phyloP scores from a whole-genome alignment of 2,797 vertebrate genomes.

The Pelochelys cantorii region DNA sequence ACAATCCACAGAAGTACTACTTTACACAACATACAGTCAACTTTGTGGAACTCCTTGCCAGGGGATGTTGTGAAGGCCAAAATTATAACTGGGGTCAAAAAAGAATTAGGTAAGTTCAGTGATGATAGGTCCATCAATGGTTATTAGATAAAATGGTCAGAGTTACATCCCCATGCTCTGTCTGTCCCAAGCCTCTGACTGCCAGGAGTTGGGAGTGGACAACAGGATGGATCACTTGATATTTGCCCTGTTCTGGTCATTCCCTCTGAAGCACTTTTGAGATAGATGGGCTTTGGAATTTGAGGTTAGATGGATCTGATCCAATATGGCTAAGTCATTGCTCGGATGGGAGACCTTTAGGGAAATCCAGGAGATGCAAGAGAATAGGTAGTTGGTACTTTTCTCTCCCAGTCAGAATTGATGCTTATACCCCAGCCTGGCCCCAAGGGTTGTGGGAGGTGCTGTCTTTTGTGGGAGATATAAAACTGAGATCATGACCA shows the following conservation, averaged over 20 bases:
- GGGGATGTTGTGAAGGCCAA: background rate
- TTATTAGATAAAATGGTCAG: background rate
- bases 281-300: background rate
- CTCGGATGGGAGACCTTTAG: background rate
- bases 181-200: background rate
- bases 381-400: background rate
- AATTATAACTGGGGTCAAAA: background rate
- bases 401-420: background rate
- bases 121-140: background rate
- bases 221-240: background rate
- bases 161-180: background rate
- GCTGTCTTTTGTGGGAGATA: background rate
- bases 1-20: background rate
- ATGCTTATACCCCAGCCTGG: constrained; percentile 1
- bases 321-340: background rate
- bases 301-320: background rate
- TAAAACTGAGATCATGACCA: background rate
- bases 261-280: background rate
- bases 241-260: background rate
- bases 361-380: background rate
- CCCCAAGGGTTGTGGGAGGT: background rate
- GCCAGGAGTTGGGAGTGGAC: too few species aligned
- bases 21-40: background rate
- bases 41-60: background rate
- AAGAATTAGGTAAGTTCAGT: background rate